Evolutionary conservation across 1,140 invertebrate genomes (phyloP).

Genomic region (Metopolophium dirhodum): DNA sequence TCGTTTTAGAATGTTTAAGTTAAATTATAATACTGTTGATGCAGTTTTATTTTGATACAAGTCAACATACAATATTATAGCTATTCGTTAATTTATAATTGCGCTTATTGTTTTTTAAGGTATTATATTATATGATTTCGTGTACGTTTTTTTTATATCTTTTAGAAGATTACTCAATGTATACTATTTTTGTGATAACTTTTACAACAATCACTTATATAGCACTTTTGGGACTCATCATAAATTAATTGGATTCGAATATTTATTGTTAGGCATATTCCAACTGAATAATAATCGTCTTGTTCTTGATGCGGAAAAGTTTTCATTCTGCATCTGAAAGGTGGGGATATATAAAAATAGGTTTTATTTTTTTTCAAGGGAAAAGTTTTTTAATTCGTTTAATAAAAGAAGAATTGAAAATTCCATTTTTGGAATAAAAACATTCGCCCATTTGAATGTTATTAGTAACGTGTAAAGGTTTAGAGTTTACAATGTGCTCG

Average conservation of each 20-base stretch:
- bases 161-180: not conserved
- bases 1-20: not conserved
- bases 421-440: conserved; percentile 20
- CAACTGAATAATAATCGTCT: not conserved
- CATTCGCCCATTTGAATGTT: conserved; percentile 8
- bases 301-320: not conserved
- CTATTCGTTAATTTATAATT: no score
- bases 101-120: not conserved
- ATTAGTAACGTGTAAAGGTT: conserved; percentile 29
- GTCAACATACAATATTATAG: no score
- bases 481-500: conserved; percentile 22
- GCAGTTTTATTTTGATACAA: not conserved
- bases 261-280: not conserved
- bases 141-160: not conserved
- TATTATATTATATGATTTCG: not conserved
- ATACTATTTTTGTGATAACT: not conserved
- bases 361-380: not conserved
- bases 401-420: conserved; percentile 35
- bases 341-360: not conserved
- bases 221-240: not conserved
- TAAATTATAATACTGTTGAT: not conserved
- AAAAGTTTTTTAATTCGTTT: conserved; percentile 37
- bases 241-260: not conserved
- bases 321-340: not conserved
- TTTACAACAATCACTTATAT: not conserved